Base-by-base conservation (phyloP, 2,113 vertebrate species). In the Scatophagus argus region DNA sequence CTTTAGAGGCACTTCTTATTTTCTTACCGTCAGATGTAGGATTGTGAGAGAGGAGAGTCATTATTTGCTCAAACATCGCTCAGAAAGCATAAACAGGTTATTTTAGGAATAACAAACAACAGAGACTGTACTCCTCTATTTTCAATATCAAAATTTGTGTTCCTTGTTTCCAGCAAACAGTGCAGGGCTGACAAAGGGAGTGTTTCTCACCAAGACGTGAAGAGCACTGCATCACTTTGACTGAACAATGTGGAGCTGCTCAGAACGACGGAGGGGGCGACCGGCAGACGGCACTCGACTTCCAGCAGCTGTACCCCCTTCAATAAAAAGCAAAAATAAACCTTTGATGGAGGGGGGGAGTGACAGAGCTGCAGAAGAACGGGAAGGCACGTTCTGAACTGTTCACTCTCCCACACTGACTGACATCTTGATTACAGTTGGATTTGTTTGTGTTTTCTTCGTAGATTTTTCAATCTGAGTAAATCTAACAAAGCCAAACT, bases 171-270 rank as follows among this genome's bases (percentile, higher is more conserved):
- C 21, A 56, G 16, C n/a, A n/a, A 29, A 36, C 55, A 21, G 36
- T n/a, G 38, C 32, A 49, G 36, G 8, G 8, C 38, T 21, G 49
- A 63, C 34, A 19, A 31, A 44, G 32, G 43, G 65, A 49, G 56
- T 4, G 60, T 31, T 54, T 71, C 47, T 27, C 25, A 56, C 38
- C 1, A 4, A 71, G 56, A 82, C 78, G 51, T 41, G 21, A 73
- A 38, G 32, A 73, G 51, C 27, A 10, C 49, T n/a, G 71, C 52
- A 60, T 69, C 27, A 17, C 44, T 77, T 67, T 64, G 47, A 54
- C 49, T 56, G 64, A 77, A 77, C 81, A 74, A 58, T 43, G 54
- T 36, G 16, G 39, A 69, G 54, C 54, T 19, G 44, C 52, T 78
- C 47, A 21, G 27, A 76, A 44, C 62, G 72, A 85, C 59, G 66